phyloP scores from a whole-genome alignment of 30 jellyfish, hydroid and myxozoan species.

The Turritopsis rubra region DNA sequence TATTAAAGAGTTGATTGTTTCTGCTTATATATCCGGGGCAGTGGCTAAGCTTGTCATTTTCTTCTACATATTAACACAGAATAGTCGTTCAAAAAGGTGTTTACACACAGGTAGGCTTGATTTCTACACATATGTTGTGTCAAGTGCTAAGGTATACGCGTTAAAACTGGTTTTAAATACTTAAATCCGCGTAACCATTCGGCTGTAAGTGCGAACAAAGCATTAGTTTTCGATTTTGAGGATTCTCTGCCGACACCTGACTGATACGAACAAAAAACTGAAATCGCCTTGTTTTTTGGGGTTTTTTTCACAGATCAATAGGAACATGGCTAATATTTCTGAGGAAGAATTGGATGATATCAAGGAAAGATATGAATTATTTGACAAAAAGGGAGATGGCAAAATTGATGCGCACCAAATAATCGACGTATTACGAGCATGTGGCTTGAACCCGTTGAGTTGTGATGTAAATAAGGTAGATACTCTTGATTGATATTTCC shows the following conservation, averaged over 20 bases:
- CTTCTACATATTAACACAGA: neutral
- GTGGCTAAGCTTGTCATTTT: neutral
- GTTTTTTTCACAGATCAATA: neutral
- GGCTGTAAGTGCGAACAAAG: neutral
- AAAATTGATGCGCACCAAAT: conserved; percentile 54
- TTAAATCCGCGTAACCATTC: neutral
- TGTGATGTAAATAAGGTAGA: conserved; percentile 70
- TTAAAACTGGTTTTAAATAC: neutral
- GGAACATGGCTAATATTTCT: conserved; percentile 64
- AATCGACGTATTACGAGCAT: conserved; percentile 69
- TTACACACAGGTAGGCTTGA: neutral
- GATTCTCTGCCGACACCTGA: neutral
- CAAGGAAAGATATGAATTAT: conserved; percentile 76
- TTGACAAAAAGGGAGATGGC: conserved; percentile 89
- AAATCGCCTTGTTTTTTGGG: no score
- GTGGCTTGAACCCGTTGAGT: conserved; percentile 82
- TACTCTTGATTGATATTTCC: no score
- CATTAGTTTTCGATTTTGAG: neutral
- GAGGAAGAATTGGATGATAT: conserved; percentile 84
- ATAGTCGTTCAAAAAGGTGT: neutral
- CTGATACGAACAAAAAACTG: no score
- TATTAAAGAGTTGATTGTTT: neutral
- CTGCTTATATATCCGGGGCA: neutral
- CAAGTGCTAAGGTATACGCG: neutral
- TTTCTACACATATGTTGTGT: neutral